Conservation (phyloP, 1,140 invertebrate species). For the Philotrypesis tridentata region DNA sequence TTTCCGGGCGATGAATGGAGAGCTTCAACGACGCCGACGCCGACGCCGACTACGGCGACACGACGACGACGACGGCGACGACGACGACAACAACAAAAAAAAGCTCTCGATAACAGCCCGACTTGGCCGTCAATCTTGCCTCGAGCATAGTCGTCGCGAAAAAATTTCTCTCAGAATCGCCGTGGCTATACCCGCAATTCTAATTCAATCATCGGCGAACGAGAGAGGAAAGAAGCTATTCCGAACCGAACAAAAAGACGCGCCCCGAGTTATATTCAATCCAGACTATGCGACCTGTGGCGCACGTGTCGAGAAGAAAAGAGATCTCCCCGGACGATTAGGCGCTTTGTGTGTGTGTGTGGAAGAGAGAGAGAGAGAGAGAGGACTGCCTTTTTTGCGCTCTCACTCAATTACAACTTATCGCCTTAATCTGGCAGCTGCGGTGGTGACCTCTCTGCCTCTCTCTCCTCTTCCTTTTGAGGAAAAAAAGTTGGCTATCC, state of each 20-base stretch:
- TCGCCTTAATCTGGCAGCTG: conserved; percentile 1
- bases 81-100: not conserved
- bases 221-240: not conserved
- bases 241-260: not conserved
- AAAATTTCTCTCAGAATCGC: not conserved
- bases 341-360: not conserved
- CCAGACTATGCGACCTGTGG: not conserved
- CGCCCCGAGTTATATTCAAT: conserved; percentile 20
- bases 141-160: not conserved
- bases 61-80: no score
- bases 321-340: conserved; percentile 19
- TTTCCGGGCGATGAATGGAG: not conserved
- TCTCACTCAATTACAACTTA: conserved; percentile 33
- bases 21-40: no score
- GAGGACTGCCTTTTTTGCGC: not conserved
- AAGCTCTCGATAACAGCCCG: not conserved
- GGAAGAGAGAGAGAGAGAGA: no score
- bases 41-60: not conserved
- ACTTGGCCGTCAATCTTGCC: not conserved
- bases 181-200: not conserved
- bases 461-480: no score
- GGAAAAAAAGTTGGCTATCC: not conserved
- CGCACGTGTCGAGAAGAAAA: not conserved
- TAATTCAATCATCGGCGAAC: not conserved
- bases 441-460: not conserved